A percentile compares a stretch with the other conserved stretches of the same genome.
These are phyloP conservation scores for Melanerpes formicivorus DNA, from an alignment of 2,113 vertebrate genomes.

Conservation along the genomic window DNA sequence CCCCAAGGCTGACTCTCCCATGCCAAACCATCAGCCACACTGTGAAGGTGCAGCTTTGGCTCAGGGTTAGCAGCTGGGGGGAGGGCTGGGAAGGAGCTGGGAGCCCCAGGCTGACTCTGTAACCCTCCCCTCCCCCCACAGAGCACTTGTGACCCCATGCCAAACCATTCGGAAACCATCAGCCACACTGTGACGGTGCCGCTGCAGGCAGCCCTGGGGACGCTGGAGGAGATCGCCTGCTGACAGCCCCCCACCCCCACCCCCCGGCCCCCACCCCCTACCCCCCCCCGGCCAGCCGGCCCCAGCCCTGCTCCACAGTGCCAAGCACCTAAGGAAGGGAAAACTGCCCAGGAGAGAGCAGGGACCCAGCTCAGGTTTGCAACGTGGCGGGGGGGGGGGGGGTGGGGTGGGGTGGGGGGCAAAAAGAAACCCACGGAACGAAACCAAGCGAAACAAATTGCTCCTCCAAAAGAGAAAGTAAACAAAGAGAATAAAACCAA, in stretches of 20 bases:
- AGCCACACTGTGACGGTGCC: slow-evolving; percentile 96
- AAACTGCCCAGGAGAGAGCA: slow-evolving; percentile 67
- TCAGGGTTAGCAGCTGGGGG: background rate
- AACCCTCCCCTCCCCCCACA: slow-evolving; percentile 46
- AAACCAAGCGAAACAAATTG: background rate
- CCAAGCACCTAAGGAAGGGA: slow-evolving; percentile 44
- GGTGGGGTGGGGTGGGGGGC: too few relatives aligned
- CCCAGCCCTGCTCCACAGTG: background rate
- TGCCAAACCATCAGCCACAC: too few relatives aligned
- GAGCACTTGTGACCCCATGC: slow-evolving; percentile 94
- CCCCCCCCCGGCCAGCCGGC: too few relatives aligned
- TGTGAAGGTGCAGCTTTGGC: too few relatives aligned
- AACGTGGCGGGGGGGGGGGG: background rate
- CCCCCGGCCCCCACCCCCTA: too few relatives aligned
- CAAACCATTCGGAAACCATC: slow-evolving; percentile 94
- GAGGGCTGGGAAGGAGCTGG: background rate
- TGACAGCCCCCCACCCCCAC: slow-evolving; percentile 76
- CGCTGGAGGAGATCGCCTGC: slow-evolving; percentile 96
- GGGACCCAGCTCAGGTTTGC: slow-evolving; percentile 73
- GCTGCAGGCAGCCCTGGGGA: slow-evolving; percentile 91
- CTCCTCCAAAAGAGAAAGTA: background rate
- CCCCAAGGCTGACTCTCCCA: too few relatives aligned
- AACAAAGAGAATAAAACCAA: background rate
- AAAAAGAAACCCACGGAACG: slow-evolving; percentile 17
- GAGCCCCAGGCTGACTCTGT: background rate